Evolutionary conservation across 2,113 vertebrate genomes (phyloP), one percentile per base, ranked within the genome.

Genomic region (Hemibagrus wyckioides): DNA sequence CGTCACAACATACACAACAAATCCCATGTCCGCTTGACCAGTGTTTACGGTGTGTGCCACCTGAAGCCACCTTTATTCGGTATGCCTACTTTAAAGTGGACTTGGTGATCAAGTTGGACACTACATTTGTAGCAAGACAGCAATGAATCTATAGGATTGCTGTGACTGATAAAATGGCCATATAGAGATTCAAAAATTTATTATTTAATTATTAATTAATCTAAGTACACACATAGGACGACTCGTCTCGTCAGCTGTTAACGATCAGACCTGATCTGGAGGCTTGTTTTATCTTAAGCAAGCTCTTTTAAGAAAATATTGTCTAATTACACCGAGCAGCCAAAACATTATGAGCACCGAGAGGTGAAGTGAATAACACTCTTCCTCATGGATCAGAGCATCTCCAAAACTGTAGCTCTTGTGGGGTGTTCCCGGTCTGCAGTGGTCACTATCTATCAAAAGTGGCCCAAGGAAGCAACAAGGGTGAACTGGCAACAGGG

Each of bases 1-100:
- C 63, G 9, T 87, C 9, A 81, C 83, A 82, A 85, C 86, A 85
- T 85, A 85, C 21, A 65, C 57, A 39, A 28, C 2, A 14, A 33
- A 75, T 23, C 65, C 7, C 23, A 7, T 87, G 80, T 41, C 80
- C n/a, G 44, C 23, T 75, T 76, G 80, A 30, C 56, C 86, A 54
- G 4, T 36, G 36, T 73, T 23, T 80, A 36, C 61, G 10, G 48
- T 76, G 39, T 54, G 77, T 76, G 56, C 48, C 69, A 86, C 57
- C 79, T 25, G 44, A 77, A 77, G 44, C 75, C 44, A 30, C 44
- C 13, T 50, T 57, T 57, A 36, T 80, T 39, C 54, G 39, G 33
- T 33, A 33, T 54, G 17, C 9, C 21, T 15, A 79, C 76, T 80
- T 57, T 4, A 21, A 80, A 57, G 21, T 80, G 30, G 8, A 17